Percentiles rank a stretch among this genome's conserved stretches.
Evolutionary conservation across 2,113 vertebrate genomes (phyloP).

Genomic region (Nothobranchius kuhntae): DNA sequence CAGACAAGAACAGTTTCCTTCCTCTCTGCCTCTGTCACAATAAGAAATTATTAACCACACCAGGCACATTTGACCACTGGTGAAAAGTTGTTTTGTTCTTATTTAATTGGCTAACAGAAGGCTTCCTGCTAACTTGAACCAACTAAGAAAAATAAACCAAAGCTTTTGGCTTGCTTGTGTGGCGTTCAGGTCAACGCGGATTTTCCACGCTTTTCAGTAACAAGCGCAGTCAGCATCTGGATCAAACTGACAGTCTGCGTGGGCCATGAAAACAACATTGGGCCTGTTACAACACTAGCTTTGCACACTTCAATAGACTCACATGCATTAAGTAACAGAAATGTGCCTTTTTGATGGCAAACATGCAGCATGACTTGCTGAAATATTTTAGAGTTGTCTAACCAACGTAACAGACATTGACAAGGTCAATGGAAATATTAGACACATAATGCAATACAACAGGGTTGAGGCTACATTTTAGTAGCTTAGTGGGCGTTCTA

Average conservation of each 20-base stretch:
- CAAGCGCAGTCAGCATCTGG: neutral
- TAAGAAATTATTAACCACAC: no score
- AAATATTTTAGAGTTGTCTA: no score
- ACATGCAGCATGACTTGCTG: no score
- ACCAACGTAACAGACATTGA: no score
- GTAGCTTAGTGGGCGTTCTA: neutral
- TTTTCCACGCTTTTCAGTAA: constrained; percentile 20
- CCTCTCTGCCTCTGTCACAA: constrained; percentile 27
- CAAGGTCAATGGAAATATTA: no score
- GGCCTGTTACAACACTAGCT: no score
- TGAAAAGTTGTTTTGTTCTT: neutral
- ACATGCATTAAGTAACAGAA: neutral
- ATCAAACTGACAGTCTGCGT: neutral
- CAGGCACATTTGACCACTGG: neutral
- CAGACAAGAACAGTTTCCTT: constrained; percentile 43
- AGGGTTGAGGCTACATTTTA: neutral
- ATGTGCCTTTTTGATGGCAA: constrained; percentile 2
- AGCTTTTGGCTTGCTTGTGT: constrained; percentile 6
- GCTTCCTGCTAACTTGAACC: no score
- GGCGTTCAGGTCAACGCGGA: constrained; percentile 12
- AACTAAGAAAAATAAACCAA: constrained; percentile 4
- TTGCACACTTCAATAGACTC: no score
- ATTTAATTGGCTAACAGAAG: no score
- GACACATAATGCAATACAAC: neutral
- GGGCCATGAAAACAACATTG: no score